These are phyloP conservation scores for Serripes groenlandicus DNA, from an alignment of 2,888 invertebrate genomes.

Conservation along the genomic window DNA sequence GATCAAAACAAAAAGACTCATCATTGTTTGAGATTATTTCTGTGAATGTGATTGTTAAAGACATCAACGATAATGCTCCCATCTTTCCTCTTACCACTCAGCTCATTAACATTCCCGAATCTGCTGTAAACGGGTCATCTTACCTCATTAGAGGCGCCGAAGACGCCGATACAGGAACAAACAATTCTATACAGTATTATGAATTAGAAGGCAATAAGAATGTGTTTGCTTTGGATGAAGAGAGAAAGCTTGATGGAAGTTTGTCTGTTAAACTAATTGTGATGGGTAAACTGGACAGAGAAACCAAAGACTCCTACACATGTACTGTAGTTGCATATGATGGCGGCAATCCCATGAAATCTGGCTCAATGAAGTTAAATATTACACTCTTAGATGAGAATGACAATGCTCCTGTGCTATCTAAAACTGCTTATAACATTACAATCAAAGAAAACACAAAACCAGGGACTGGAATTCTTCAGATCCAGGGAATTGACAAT, in stretches of 20 bases:
- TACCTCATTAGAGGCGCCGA: conserved; percentile 69
- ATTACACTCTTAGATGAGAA: conserved; percentile 77
- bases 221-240: conserved; percentile 73
- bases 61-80: conserved; percentile 78
- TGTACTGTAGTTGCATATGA: conserved; percentile 78
- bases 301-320: conserved; percentile 69
- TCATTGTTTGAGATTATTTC: conserved; percentile 72
- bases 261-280: conserved; percentile 75
- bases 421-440: conserved; percentile 67
- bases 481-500: conserved; percentile 88
- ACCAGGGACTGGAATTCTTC: conserved; percentile 66
- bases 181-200: conserved; percentile 77
- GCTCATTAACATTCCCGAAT: conserved; percentile 71
- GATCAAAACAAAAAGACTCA: conserved; percentile 57
- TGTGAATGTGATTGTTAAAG: conserved; percentile 72
- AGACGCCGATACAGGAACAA: conserved; percentile 74
- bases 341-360: conserved; percentile 70
- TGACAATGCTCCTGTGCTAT: conserved; percentile 76
- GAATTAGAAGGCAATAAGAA: conserved; percentile 68
- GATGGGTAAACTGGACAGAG: conserved; percentile 75
- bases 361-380: conserved; percentile 71
- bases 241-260: conserved; percentile 76
- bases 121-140: conserved; percentile 66
- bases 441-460: conserved; percentile 69
- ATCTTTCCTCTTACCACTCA: conserved; percentile 70